phyloP scores from a whole-genome alignment of 2,113 vertebrate species.

The Holacanthus passer region DNA sequence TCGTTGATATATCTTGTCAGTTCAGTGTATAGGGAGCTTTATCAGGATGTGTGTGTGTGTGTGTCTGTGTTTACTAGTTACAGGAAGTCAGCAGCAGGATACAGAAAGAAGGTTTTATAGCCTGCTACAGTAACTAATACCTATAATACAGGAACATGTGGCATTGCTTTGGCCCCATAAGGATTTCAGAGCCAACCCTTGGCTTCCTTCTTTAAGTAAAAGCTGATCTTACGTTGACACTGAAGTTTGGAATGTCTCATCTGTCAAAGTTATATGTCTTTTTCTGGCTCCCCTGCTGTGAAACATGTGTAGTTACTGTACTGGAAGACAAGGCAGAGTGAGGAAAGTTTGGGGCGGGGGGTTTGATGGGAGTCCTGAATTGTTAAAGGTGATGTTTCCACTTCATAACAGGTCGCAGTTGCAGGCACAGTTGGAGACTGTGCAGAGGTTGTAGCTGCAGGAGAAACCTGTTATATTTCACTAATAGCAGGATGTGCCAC shows the following conservation, averaged over 20 bases:
- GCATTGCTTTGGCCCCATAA: constrained; percentile 30
- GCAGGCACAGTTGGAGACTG: constrained; percentile 9
- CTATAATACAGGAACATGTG: constrained; percentile 16
- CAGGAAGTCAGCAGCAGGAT: constrained; percentile 46
- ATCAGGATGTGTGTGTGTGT: neutral
- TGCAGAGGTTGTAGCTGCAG: constrained; percentile 32
- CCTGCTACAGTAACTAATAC: constrained; percentile 18
- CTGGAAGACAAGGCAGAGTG: neutral
- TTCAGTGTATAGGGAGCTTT: neutral
- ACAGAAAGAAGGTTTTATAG: constrained; percentile 46
- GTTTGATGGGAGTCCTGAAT: neutral
- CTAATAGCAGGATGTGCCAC: constrained; percentile 17
- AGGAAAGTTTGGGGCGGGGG: neutral
- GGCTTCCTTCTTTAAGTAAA: constrained; percentile 44
- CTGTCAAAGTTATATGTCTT: constrained; percentile 22
- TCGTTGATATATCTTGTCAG: neutral
- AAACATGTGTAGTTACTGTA: constrained; percentile 32
- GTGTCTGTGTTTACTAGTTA: constrained; percentile 27
- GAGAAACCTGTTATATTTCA: constrained; percentile 33
- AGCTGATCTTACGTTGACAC: constrained; percentile 34
- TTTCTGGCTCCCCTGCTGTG: constrained; percentile 12
- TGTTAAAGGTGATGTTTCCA: constrained; percentile 21
- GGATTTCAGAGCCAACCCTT: constrained; percentile 26
- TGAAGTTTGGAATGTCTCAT: constrained; percentile 40
- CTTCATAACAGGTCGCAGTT: constrained; percentile 17